Evolutionary conservation across 2,888 invertebrate genomes (phyloP), one percentile per base, ranked within the genome.

Genomic region (Scaptomyza flava): DNA sequence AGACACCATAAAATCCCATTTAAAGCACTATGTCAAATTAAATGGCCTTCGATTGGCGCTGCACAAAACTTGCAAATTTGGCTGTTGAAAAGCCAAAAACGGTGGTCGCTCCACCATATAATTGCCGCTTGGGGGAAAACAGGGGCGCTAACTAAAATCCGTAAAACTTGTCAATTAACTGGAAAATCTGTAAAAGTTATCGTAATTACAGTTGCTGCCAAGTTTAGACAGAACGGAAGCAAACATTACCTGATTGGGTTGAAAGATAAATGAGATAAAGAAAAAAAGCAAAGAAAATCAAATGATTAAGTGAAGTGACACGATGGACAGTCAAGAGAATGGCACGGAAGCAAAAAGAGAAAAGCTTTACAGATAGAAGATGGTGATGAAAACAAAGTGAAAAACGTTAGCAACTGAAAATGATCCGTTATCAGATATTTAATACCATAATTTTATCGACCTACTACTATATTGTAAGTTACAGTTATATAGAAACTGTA

Each of bases 41-140:
- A 87, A 81, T 81, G 87, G 75, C 62, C 64, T 54, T 64, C 76
- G 79, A 77, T 81, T 70, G 81, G 64, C 74, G 74, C 64, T 74
- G 83, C 63, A 68, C 38, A 68, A 14, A 87, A 80, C 83, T 81
- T 69, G 78, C 79, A 72, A 84, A 76, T 84, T 87, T 81, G 72
- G 81, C 34, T 62, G 68, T 71, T 60, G 60, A 38, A 52, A 52
- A 75, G 54, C 87, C 78, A 79, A 83, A 86, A 72, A 48, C 46
- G 65, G 63, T 51, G 77, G 64, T 66, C 58, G 85, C 56, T 67
- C 69, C 81, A 62, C 68, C 81, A 76, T 65, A 84, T 81, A 87
- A 81, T 75, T 81, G 81, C 68, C 38, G 47, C 61, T 33, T 27
- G 27, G 6, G 12, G 6, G 12, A 36, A 14, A 9, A 17, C 14